Evolutionary conservation across 1,140 invertebrate genomes (phyloP).

Genomic region (Drosophila pseudoobscura): DNA sequence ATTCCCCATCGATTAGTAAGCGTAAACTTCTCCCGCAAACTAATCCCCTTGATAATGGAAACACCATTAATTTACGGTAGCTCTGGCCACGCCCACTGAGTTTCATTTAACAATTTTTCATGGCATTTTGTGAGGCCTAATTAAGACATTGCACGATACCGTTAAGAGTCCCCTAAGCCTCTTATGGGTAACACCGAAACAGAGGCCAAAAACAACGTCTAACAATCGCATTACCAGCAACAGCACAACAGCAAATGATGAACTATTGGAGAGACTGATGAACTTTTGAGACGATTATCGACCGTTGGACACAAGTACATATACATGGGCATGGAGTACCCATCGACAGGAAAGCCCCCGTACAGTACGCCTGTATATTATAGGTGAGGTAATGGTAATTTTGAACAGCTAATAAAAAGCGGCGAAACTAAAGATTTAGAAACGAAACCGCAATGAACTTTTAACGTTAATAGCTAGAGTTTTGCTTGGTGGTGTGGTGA

Average conservation of each 20-base stretch:
- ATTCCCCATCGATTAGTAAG: slow-evolving; percentile 16
- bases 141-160: slow-evolving; percentile 50
- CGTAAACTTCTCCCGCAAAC: not conserved
- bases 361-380: too few species aligned
- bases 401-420: slow-evolving; percentile 36
- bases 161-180: slow-evolving; percentile 42
- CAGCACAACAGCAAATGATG: slow-evolving; percentile 29
- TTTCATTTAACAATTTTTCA: slow-evolving; percentile 41
- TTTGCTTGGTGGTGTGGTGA: not conserved
- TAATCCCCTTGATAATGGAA: slow-evolving; percentile 12
- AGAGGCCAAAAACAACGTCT: slow-evolving; percentile 27
- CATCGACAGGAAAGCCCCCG: not conserved
- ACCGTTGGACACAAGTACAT: slow-evolving; percentile 12
- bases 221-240: slow-evolving; percentile 39
- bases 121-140: slow-evolving; percentile 50
- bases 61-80: slow-evolving; percentile 8
- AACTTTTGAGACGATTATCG: slow-evolving; percentile 66
- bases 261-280: slow-evolving; percentile 39
- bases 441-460: slow-evolving; percentile 37
- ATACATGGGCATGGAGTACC: not conserved
- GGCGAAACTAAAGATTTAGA: slow-evolving; percentile 43
- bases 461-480: slow-evolving; percentile 39
- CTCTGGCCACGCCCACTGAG: slow-evolving; percentile 32
- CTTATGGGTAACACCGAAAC: slow-evolving; percentile 9
- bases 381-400: too few species aligned